phyloP scores from a whole-genome alignment of 1,140 invertebrate species.

The Papilio helenus region DNA sequence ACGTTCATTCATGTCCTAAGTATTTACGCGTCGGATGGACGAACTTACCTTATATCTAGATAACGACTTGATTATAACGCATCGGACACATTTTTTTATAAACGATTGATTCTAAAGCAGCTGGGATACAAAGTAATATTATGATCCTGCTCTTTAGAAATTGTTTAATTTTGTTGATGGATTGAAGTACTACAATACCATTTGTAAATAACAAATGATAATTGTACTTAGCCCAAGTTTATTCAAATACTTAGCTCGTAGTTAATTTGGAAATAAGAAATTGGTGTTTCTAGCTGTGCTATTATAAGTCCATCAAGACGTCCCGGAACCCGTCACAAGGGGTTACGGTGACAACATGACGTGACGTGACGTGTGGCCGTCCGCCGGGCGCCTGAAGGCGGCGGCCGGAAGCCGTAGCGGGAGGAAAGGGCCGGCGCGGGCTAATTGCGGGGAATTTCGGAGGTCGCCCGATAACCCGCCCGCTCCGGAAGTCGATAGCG shows the following conservation, averaged over 20 bases:
- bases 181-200: no score
- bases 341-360: neutral
- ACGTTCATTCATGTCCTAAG: conserved; percentile 73
- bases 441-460: conserved; percentile 78
- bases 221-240: neutral
- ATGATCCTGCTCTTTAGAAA: no score
- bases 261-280: neutral
- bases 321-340: neutral
- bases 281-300: neutral
- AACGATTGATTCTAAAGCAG: neutral
- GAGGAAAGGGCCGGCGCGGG: conserved; percentile 58
- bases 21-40: conserved; percentile 61
- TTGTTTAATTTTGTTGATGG: no score
- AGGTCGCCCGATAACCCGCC: conserved; percentile 75
- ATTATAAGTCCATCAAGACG: neutral
- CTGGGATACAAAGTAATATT: neutral
- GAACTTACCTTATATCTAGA: conserved; percentile 51
- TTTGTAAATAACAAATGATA: no score
- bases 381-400: conserved; percentile 36
- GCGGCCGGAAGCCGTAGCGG: conserved; percentile 63
- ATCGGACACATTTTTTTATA: neutral
- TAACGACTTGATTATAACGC: conserved; percentile 16
- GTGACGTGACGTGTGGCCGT: conserved; percentile 24
- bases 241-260: neutral
- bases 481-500: conserved; percentile 75